These are phyloP conservation scores for Aspidiotus rigidus DNA, from an alignment of 2,888 invertebrate genomes.

Conservation along the genomic window DNA sequence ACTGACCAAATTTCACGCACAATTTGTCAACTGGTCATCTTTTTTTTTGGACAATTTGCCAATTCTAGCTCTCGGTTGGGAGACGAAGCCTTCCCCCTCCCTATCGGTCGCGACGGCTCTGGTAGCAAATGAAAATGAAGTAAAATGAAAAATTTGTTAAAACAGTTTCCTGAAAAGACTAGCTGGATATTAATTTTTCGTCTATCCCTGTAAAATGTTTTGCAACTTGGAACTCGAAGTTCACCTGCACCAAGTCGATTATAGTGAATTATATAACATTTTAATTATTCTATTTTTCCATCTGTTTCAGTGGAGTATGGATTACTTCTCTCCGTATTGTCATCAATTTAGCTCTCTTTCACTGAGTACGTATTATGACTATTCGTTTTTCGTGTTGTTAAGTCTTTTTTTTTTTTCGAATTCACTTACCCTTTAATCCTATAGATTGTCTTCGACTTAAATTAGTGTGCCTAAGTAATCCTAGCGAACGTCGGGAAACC, in stretches of 20 bases:
- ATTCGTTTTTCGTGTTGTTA: background rate
- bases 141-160: too few species aligned
- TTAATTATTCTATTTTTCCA: conserved; percentile 14
- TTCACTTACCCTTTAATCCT: too few species aligned
- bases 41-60: too few species aligned
- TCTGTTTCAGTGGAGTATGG: conserved; percentile 38
- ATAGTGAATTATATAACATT: background rate
- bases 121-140: background rate
- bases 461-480: too few species aligned
- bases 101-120: too few species aligned
- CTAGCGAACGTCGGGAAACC: too few species aligned
- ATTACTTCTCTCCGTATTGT: conserved; percentile 37
- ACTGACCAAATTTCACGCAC: too few species aligned
- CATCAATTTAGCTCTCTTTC: conserved; percentile 37
- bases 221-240: background rate
- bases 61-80: too few species aligned
- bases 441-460: too few species aligned
- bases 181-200: background rate
- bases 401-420: background rate
- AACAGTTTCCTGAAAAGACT: background rate
- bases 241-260: background rate
- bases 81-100: too few species aligned
- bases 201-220: background rate
- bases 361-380: conserved; percentile 34
- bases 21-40: too few species aligned